phyloP scores from a whole-genome alignment of 1,140 invertebrate species.

The Drosophila trapezifrons region DNA sequence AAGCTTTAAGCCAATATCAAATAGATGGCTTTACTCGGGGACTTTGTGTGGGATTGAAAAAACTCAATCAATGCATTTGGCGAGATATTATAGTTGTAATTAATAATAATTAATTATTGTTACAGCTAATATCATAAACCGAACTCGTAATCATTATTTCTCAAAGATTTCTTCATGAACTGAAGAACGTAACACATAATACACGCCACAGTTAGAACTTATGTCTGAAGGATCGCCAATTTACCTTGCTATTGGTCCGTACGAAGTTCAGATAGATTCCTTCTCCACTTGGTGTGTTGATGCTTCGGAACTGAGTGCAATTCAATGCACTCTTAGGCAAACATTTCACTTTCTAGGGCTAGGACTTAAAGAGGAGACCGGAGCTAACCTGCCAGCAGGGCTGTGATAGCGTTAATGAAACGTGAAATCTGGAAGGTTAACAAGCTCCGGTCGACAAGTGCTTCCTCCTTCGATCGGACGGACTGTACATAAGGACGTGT shows the following conservation, averaged over 20 bases:
- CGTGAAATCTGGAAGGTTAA: constrained; percentile 44
- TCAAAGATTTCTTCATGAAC: no score
- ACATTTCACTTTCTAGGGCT: constrained; percentile 7
- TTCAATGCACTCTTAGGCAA: constrained; percentile 23
- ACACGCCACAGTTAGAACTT: background rate
- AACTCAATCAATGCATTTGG: background rate
- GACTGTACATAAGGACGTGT: constrained; percentile 40
- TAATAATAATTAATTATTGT: background rate
- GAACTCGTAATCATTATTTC: no score
- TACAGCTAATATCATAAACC: no score
- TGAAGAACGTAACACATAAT: background rate
- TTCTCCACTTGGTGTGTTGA: background rate
- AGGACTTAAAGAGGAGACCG: constrained; percentile 6
- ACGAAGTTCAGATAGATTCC: background rate
- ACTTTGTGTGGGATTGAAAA: background rate
- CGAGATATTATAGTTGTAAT: background rate
- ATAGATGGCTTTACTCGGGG: background rate
- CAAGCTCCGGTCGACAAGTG: constrained; percentile 19
- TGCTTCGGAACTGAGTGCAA: constrained; percentile 1
- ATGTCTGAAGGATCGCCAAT: background rate
- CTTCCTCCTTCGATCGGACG: background rate
- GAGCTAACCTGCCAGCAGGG: constrained; percentile 59
- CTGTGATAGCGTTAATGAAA: constrained; percentile 65
- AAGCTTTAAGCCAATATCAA: background rate
- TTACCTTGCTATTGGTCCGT: constrained; percentile 18